Evolutionary conservation across 2,888 invertebrate genomes (phyloP), one percentile per base, ranked within the genome.

Genomic region (Tetragnatha montana): DNA sequence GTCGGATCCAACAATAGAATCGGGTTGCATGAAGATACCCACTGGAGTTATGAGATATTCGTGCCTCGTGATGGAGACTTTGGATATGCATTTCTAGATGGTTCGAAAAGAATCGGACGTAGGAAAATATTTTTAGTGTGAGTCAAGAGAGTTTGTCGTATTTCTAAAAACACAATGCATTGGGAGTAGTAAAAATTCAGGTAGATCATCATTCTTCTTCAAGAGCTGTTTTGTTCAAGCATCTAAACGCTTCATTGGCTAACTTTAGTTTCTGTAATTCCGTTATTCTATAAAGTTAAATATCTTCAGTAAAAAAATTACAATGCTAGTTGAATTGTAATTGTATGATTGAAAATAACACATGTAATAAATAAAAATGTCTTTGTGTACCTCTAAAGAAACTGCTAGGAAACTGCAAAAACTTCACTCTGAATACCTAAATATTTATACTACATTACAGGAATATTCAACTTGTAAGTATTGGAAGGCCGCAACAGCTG

Each of bases 41-140:
- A 10, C 35, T 49, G n/a, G 49, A 49, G 19, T 76, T 76, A 76
- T 19, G 76, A 78, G 22, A 35, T 22, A 21, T 60, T 78, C 78
- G 78, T 78, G 78, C 78, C 19, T 78, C 60, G 7, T 60, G 19
- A 17, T 21, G n/a, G n/a, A 17, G 22, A 51, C 60, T 50, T 78
- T 10, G 6, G 60, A 60, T 60, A 60, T 60, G 7, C 35, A 35
- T 35, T 1, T 35, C 35, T 35, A 35, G 35, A 35, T 35, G 35
- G 35, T 35, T 35, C 35, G 6, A 60, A 60, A 60, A 4, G 17
- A 6, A 60, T 60, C 60, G 60, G 60, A 60, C 60, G 60, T 60
- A 60, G 6, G 17, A 60, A 60, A 60, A 60, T 60, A 60, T 60
- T 10, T 60, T 60, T 60, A 17, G 14, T 12, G 14, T 60, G 10